Evolutionary conservation across 2,888 invertebrate species (phyloP).

Genomic region (Allygus modestus): DNA sequence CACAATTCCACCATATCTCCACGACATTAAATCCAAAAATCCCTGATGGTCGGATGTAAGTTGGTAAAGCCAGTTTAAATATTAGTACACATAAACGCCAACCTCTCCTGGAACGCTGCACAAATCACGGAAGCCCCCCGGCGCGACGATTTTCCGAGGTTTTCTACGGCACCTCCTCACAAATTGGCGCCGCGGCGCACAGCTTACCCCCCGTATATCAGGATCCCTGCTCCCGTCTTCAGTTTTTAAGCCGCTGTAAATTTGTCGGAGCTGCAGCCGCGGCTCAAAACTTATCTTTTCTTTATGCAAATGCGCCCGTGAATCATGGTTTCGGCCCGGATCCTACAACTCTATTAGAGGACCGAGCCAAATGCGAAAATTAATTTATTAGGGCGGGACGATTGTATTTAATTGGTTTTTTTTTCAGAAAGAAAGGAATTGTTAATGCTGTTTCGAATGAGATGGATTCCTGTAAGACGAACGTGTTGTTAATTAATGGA

Average conservation of each 20-base stretch:
- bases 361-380: slow-evolving; percentile 32
- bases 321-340: slow-evolving; percentile 34
- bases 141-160: slow-evolving; percentile 20
- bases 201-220: slow-evolving; percentile 54
- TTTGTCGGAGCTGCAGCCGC: slow-evolving; percentile 57
- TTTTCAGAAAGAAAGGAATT: neutral
- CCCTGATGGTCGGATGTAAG: too few relatives aligned
- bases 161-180: slow-evolving; percentile 18
- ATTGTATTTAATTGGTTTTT: slow-evolving; percentile 31
- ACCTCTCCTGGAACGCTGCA: neutral
- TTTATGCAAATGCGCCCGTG: slow-evolving; percentile 49
- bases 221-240: slow-evolving; percentile 44
- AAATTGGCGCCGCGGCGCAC: neutral
- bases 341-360: slow-evolving; percentile 52
- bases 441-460: neutral
- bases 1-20: too few relatives aligned
- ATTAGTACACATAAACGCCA: neutral
- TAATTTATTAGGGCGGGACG: slow-evolving; percentile 37
- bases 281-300: slow-evolving; percentile 58
- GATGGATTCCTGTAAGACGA: too few relatives aligned
- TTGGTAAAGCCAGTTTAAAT: neutral
- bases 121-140: slow-evolving; percentile 1
- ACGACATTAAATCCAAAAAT: too few relatives aligned
- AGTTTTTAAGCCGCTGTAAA: slow-evolving; percentile 62
- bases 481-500: too few relatives aligned